Conservation (phyloP, 2,113 vertebrate species). For the Psilopsiagon aurifrons region DNA sequence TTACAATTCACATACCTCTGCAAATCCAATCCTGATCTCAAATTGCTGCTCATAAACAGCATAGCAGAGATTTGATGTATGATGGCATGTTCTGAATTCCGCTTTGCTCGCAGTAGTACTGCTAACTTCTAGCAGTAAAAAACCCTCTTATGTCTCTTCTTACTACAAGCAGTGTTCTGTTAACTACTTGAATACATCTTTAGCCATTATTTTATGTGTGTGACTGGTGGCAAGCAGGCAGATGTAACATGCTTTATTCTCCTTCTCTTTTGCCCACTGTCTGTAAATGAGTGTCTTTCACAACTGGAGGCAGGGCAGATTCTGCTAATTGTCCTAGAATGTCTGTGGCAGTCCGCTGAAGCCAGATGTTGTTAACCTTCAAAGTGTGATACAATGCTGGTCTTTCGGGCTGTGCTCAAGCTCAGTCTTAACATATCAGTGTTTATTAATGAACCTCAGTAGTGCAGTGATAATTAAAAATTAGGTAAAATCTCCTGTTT, state of each 20-base stretch:
- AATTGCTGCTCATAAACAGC: constrained; percentile 68
- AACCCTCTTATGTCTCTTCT: background rate
- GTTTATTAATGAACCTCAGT: background rate
- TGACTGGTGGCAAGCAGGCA: background rate
- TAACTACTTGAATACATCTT: background rate
- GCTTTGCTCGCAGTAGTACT: background rate
- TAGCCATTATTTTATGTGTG: background rate
- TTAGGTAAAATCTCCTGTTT: background rate
- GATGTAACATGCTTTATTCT: background rate
- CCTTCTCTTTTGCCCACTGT: background rate
- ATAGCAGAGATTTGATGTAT: constrained; percentile 46
- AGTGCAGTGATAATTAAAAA: background rate
- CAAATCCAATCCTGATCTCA: constrained; percentile 65
- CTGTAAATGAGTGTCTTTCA: background rate
- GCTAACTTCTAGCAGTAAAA: constrained; percentile 1
- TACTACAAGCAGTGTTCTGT: background rate
- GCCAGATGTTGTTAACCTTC: constrained; percentile 6
- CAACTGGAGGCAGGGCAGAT: background rate
- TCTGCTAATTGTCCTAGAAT: background rate
- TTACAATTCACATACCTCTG: constrained; percentile 60
- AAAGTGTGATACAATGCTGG: background rate
- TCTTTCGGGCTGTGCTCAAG: background rate
- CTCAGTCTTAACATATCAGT: background rate
- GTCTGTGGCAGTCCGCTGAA: constrained; percentile 11
- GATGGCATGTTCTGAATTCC: constrained; percentile 48